Evolutionary conservation across 2,113 vertebrate species (phyloP).

Genomic region (Ptilorrhoa leucosticta): DNA sequence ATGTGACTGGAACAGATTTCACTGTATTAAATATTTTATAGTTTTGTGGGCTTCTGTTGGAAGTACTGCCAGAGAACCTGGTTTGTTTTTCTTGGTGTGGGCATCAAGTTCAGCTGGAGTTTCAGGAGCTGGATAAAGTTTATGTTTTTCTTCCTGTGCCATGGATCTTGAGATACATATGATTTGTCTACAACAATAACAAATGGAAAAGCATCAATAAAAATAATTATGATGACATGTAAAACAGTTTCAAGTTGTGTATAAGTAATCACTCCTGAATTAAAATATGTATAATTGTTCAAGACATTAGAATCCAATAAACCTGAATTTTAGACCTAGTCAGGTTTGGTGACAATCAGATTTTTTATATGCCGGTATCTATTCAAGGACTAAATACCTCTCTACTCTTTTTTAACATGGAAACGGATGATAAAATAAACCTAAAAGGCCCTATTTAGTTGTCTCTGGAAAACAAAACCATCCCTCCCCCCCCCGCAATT

Average conservation of each 20-base stretch:
- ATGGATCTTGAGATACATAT: background rate
- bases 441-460: background rate
- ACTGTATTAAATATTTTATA: background rate
- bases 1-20: background rate
- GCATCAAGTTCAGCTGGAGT: background rate
- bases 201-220: background rate
- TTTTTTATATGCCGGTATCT: background rate
- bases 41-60: background rate
- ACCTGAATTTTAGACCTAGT: background rate
- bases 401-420: background rate
- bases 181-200: background rate
- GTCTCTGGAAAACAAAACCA: background rate
- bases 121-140: background rate
- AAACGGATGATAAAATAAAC: background rate
- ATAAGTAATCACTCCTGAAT: background rate
- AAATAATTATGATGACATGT: background rate
- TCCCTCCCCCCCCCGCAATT: rapidly evolving
- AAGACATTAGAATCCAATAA: background rate
- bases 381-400: background rate
- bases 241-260: background rate
- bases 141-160: background rate
- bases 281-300: background rate
- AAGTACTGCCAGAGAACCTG: background rate
- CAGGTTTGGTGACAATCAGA: background rate
- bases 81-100: background rate